These are phyloP conservation scores for Cherax quadricarinatus DNA, from an alignment of 1,140 invertebrate genomes.

Conservation along the genomic window DNA sequence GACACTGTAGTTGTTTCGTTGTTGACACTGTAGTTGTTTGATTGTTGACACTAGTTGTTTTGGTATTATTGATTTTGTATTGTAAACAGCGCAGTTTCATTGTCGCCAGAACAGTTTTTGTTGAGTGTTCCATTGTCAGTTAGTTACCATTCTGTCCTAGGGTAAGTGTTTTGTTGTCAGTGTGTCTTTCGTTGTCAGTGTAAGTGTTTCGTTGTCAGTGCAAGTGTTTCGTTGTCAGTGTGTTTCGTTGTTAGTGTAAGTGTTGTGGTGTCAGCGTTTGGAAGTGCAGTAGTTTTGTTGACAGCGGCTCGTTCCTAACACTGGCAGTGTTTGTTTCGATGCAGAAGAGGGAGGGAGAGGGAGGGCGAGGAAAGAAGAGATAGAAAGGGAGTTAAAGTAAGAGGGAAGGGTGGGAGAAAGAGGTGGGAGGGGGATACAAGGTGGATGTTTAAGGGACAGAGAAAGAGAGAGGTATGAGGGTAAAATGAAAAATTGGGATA, in stretches of 20 bases:
- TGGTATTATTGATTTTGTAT: too few species aligned
- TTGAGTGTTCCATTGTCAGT: background rate
- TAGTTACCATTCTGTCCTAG: background rate
- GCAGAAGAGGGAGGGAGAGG: background rate
- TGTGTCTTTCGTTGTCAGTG: conserved; percentile 12
- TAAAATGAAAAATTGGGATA: too few species aligned
- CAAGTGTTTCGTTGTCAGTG: background rate
- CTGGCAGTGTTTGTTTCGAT: too few species aligned
- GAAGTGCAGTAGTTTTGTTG: background rate
- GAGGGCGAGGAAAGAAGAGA: background rate
- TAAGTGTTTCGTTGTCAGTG: background rate
- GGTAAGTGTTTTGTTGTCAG: background rate
- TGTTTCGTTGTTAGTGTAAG: background rate
- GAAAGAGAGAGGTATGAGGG: too few species aligned
- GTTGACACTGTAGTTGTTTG: too few species aligned
- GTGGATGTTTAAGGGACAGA: background rate
- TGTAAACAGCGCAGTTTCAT: too few species aligned
- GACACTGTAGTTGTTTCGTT: too few species aligned
- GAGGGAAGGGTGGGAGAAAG: background rate
- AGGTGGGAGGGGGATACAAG: background rate
- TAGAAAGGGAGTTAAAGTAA: too few species aligned
- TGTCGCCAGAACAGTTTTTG: too few species aligned
- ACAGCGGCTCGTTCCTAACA: too few species aligned
- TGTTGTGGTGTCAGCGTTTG: background rate
- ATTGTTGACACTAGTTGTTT: too few species aligned